Evolutionary conservation across 1,140 invertebrate genomes (phyloP).

Genomic region (Galleria mellonella): DNA sequence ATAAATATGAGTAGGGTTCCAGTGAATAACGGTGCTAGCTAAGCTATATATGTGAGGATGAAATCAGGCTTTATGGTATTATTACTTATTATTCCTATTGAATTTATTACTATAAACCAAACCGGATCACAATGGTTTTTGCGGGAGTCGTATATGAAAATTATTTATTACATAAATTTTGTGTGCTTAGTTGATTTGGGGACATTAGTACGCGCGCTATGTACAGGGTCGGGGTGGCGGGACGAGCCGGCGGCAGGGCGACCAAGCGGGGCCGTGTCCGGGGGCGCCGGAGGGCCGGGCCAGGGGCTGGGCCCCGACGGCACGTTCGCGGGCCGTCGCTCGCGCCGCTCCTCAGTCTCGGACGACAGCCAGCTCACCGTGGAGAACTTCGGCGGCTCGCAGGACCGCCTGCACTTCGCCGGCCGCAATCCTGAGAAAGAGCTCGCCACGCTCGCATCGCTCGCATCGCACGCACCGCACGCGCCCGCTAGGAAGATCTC

Average conservation of each 20-base stretch:
- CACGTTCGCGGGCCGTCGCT: constrained; percentile 87
- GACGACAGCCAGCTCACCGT: constrained; percentile 93
- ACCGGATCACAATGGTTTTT: too few relatives aligned
- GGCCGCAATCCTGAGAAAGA: constrained; percentile 86
- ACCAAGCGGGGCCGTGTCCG: constrained; percentile 91
- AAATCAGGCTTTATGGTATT: too few relatives aligned
- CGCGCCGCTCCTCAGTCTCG: constrained; percentile 87
- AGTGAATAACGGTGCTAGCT: too few relatives aligned
- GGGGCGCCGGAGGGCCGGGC: constrained; percentile 81
- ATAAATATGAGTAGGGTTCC: too few relatives aligned
- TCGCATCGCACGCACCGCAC: constrained; percentile 58
- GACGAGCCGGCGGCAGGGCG: constrained; percentile 76
- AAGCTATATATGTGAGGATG: too few relatives aligned
- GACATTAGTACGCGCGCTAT: too few relatives aligned
- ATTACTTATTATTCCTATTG: too few relatives aligned
- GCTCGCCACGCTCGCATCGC: constrained; percentile 59
- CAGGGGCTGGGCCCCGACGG: constrained; percentile 83
- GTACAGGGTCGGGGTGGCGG: background rate
- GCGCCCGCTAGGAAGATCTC: constrained; percentile 74
- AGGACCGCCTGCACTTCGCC: constrained; percentile 83
- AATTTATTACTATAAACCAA: too few relatives aligned
- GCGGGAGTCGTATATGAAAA: too few relatives aligned
- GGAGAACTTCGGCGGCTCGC: constrained; percentile 93
- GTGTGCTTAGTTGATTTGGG: too few relatives aligned
- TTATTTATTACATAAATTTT: too few relatives aligned